A percentile compares a stretch with the other conserved stretches of the same genome.
Evolutionary conservation across 2,888 invertebrate genomes (phyloP).

Genomic region (Ditula angustiorana): DNA sequence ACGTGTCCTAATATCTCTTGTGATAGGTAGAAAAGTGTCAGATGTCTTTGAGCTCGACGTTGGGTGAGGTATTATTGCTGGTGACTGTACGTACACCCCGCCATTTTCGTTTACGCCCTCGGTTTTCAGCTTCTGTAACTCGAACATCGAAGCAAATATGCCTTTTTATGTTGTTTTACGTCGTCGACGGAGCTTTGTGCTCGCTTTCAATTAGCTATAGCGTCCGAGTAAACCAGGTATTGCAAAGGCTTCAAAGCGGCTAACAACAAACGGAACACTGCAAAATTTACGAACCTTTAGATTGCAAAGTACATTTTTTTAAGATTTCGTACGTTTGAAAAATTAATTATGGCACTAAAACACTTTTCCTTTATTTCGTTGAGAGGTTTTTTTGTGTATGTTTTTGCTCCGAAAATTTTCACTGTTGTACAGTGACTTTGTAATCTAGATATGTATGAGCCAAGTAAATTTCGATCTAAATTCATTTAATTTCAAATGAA

Average conservation of each 20-base stretch:
- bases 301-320: conserved; percentile 2
- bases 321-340: neutral
- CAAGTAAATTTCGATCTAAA: no score
- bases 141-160: conserved; percentile 14
- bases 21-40: no score
- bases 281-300: conserved; percentile 8
- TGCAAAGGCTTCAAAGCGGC: conserved; percentile 28
- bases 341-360: neutral
- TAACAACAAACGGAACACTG: conserved; percentile 21
- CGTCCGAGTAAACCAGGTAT: conserved; percentile 40
- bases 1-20: no score
- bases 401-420: no score
- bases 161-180: conserved; percentile 36
- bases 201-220: conserved; percentile 48
- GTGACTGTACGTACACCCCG: no score
- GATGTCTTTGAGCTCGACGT: no score
- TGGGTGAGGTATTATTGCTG: no score
- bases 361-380: neutral
- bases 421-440: no score
- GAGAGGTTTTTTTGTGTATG: no score
- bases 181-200: conserved; percentile 43
- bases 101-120: no score
- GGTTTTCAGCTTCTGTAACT: neutral
- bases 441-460: no score
- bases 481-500: no score